Conservation (phyloP, 2,888 invertebrate species). For the Machimus rusticus region DNA sequence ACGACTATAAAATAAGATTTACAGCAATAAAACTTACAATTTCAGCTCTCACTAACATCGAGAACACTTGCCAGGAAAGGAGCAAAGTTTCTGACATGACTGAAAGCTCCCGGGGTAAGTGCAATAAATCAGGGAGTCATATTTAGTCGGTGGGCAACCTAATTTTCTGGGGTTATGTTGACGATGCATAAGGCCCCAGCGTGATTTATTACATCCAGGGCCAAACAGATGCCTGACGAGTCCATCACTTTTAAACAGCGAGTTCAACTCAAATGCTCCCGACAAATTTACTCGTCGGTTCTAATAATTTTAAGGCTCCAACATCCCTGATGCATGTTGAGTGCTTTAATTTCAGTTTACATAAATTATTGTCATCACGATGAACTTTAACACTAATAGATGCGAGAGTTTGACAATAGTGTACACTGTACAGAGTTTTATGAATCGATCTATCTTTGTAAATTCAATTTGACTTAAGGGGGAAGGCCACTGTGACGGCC, state of each 20-base stretch:
- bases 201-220: constrained; percentile 11
- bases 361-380: background rate
- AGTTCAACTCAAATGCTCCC: background rate
- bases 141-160: constrained; percentile 15
- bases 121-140: constrained; percentile 13
- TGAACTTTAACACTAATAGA: background rate
- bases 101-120: constrained; percentile 8
- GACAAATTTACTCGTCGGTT: background rate
- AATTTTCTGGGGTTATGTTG: constrained; percentile 13
- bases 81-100: constrained; percentile 33
- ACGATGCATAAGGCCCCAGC: constrained; percentile 13
- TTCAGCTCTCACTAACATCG: background rate
- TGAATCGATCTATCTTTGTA: background rate
- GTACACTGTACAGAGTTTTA: too few relatives aligned
- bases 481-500: too few relatives aligned
- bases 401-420: background rate
- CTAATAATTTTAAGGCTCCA: background rate
- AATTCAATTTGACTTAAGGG: background rate
- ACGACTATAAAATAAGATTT: constrained; percentile 29
- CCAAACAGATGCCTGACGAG: background rate
- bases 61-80: background rate
- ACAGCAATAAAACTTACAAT: constrained; percentile 32
- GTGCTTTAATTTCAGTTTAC: background rate
- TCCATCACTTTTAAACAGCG: background rate
- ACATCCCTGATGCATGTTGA: background rate